Base-by-base conservation (phyloP, 2,797 vertebrate genomes). In the Notoglanidium macrostoma region DNA sequence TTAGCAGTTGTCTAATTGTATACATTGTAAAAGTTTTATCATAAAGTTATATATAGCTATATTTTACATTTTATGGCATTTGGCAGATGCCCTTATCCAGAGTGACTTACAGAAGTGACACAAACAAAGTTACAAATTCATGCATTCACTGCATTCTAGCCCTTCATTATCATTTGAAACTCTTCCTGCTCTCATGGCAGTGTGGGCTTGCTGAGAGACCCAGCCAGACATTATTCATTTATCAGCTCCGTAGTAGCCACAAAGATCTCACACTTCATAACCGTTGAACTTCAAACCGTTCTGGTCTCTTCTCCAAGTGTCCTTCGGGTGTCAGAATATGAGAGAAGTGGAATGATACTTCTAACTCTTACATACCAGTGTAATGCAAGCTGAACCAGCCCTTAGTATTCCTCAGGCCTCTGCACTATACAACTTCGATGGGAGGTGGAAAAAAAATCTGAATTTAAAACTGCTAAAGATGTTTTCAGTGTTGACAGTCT, bases 231-330 rank as follows among this genome's bases (percentile, higher is more conserved):
- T 90, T 63, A 88, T 86, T 87, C 65, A 82, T 90, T 87, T 76
- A 91, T 83, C 80, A 67, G 76, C 68, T 74, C 87, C 70, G 63
- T 55, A 85, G 51, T 46, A 85, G 70, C 80, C 80, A 40, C 77
- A 68, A 76, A 87, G 74, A 85, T 83, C 86, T 44, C 54, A 55
- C 51, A 81, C 89, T 86, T 90, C 72, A 85, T 59, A 89, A 83
- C 17, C 23, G 51, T 55, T 78, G 26, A 65, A 46, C 80, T 89
- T 89, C 87, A 89, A 90, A 91, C 80, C 54, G n/a, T 51, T 68
- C 49, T 70, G 74, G 79, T 67, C 49, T 55, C 61, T 86, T 83
- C 61, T 74, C 61, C 80, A 76, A 54, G 54, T 46, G 55, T 15
- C 72, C 78, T 46, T 65, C 40, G 51, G 61, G 86, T 51, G 74